Conservation (phyloP, 2,888 invertebrate species). For the Epiblema foenella region DNA sequence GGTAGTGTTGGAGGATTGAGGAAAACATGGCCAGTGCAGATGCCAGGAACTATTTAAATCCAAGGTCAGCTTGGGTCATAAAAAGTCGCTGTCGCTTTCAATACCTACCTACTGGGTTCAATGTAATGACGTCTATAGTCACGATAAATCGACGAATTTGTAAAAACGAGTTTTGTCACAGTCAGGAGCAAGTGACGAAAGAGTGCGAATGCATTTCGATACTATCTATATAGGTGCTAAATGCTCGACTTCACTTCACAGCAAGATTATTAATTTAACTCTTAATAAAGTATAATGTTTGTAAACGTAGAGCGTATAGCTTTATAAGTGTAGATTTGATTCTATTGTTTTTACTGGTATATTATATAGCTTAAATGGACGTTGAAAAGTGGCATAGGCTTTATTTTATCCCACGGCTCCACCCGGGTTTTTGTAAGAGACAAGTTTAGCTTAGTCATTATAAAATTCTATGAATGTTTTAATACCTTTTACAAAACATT, state of each 20-base stretch:
- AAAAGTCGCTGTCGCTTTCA: slow-evolving; percentile 41
- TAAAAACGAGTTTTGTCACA: slow-evolving; percentile 14
- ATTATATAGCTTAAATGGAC: neutral
- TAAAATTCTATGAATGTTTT: too few species aligned
- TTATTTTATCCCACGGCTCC: neutral
- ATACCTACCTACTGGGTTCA: slow-evolving; percentile 39
- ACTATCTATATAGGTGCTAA: too few species aligned
- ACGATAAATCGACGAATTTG: slow-evolving; percentile 17
- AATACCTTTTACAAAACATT: too few species aligned
- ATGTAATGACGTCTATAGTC: slow-evolving; percentile 27
- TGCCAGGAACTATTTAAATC: slow-evolving; percentile 39
- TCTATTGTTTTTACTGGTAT: neutral
- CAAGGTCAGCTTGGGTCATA: slow-evolving; percentile 40
- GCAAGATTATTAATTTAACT: neutral
- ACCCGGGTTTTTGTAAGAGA: too few species aligned
- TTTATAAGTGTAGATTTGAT: neutral
- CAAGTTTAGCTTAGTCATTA: too few species aligned
- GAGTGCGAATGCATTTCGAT: slow-evolving; percentile 1
- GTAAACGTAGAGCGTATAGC: neutral
- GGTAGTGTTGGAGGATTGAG: slow-evolving; percentile 24
- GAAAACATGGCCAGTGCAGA: slow-evolving; percentile 37
- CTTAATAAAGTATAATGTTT: neutral
- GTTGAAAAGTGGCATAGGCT: neutral
- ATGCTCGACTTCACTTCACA: neutral
- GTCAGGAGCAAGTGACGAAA: neutral